Evolutionary conservation across 2,888 invertebrate genomes (phyloP).

Genomic region (Leucoma salicis): DNA sequence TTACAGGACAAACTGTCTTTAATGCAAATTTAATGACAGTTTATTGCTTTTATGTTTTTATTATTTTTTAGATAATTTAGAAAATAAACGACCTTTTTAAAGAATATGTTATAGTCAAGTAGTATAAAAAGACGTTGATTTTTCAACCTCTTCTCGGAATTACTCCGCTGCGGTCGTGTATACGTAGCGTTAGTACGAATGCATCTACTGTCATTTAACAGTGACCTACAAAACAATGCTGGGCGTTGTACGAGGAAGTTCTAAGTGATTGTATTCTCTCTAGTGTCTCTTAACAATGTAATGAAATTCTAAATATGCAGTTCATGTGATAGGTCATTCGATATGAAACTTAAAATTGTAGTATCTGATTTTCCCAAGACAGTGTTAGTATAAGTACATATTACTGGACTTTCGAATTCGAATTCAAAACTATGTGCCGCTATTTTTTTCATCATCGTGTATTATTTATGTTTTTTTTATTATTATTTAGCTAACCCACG

Average conservation of each 20-base stretch:
- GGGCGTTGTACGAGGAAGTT: slow-evolving; percentile 28
- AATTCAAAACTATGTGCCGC: too few relatives aligned
- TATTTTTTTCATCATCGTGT: too few relatives aligned
- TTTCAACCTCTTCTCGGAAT: too few relatives aligned
- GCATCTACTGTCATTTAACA: slow-evolving; percentile 34
- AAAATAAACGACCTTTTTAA: too few relatives aligned
- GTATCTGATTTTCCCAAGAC: background rate
- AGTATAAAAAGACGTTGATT: background rate
- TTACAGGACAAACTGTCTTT: too few relatives aligned
- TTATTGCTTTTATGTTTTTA: too few relatives aligned
- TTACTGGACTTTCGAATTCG: too few relatives aligned
- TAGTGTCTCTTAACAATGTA: slow-evolving; percentile 13
- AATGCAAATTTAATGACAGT: too few relatives aligned
- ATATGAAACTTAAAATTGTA: background rate
- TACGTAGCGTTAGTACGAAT: slow-evolving; percentile 24
- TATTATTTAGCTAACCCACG: background rate
- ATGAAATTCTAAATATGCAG: slow-evolving; percentile 9
- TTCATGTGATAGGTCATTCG: background rate
- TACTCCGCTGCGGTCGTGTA: slow-evolving; percentile 14
- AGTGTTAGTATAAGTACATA: too few relatives aligned
- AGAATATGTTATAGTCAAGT: too few relatives aligned
- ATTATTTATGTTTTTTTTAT: background rate
- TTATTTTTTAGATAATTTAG: too few relatives aligned
- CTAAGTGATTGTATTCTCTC: slow-evolving; percentile 24
- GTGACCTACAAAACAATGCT: slow-evolving; percentile 30